phyloP scores from a whole-genome alignment of 2,888 invertebrate species.

The Desoria tigrina region DNA sequence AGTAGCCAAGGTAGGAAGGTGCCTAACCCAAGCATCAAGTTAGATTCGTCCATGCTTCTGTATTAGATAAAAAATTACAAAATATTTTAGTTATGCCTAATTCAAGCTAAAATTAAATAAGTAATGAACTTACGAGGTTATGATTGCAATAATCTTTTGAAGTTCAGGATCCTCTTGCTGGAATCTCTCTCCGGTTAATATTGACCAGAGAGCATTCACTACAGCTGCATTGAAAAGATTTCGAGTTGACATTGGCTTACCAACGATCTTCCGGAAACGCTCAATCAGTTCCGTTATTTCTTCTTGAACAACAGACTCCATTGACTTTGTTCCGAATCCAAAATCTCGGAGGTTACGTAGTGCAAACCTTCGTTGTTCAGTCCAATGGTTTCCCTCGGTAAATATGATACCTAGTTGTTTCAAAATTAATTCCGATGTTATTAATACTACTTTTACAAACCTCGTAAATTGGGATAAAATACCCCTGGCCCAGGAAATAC shows the following conservation, averaged over 20 bases:
- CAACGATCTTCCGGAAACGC: constrained; percentile 15
- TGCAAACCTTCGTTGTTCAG: constrained; percentile 19
- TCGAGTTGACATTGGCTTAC: constrained; percentile 29
- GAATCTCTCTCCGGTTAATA: constrained; percentile 34
- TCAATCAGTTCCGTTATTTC: constrained; percentile 29
- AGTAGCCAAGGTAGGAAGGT: constrained; percentile 31
- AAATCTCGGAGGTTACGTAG: constrained; percentile 31
- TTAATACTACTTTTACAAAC: too few relatives aligned
- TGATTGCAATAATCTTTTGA: constrained; percentile 5
- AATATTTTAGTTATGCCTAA: neutral
- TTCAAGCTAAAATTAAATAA: constrained; percentile 4
- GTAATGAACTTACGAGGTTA: constrained; percentile 26
- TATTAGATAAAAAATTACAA: neutral
- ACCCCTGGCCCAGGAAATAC: too few relatives aligned
- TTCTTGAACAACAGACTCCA: constrained; percentile 29
- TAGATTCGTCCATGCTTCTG: constrained; percentile 17
- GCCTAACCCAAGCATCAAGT: neutral
- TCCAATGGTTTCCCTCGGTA: constrained; percentile 21
- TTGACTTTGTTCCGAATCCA: constrained; percentile 34
- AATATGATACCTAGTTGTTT: constrained; percentile 23
- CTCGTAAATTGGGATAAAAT: too few relatives aligned
- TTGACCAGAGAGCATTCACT: constrained; percentile 37
- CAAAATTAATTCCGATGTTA: neutral
- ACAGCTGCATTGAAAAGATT: constrained; percentile 33
- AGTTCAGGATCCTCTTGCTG: constrained; percentile 35